phyloP scores from a whole-genome alignment of 30 jellyfish, hydroid and myxozoan species.

The Aurelia sp. region DNA sequence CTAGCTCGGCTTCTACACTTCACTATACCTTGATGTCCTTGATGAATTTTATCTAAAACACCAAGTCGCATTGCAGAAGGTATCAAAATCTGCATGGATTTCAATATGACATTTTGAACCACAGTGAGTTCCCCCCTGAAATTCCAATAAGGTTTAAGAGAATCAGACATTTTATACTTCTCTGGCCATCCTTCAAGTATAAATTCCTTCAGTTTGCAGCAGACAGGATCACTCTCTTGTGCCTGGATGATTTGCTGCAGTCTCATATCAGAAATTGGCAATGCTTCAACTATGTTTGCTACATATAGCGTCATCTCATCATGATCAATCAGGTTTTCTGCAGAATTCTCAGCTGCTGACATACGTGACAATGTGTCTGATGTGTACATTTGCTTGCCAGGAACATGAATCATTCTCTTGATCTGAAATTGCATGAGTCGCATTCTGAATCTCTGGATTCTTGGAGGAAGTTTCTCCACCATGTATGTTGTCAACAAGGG shows the following conservation, averaged over 20 bases:
- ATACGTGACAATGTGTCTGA: slow-evolving; percentile 64
- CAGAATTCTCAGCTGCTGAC: slow-evolving; percentile 37
- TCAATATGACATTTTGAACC: slow-evolving; percentile 31
- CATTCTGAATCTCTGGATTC: slow-evolving; percentile 45
- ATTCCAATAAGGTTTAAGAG: slow-evolving; percentile 2
- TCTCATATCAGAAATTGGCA: slow-evolving; percentile 47
- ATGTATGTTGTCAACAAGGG: no score
- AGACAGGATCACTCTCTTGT: slow-evolving; percentile 35
- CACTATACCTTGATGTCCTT: no score
- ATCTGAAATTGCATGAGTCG: slow-evolving; percentile 57
- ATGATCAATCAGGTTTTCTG: slow-evolving; percentile 51
- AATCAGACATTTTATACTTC: slow-evolving; percentile 53
- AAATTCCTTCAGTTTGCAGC: slow-evolving; percentile 42
- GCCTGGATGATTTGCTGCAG: slow-evolving; percentile 49
- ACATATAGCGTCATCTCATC: slow-evolving; percentile 23
- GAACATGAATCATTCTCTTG: slow-evolving; percentile 43
- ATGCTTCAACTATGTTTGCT: slow-evolving; percentile 25
- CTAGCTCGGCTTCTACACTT: slow-evolving; percentile 21
- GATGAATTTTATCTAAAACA: no score
- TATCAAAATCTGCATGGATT: slow-evolving; percentile 56
- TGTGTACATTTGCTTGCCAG: slow-evolving; percentile 70
- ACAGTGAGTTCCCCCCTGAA: slow-evolving; percentile 15
- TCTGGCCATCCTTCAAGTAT: slow-evolving; percentile 49
- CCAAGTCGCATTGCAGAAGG: slow-evolving; percentile 67
- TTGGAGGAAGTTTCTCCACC: neutral